These are phyloP conservation scores for Chymomyza fuscimana DNA, from an alignment of 2,888 invertebrate genomes.

Conservation along the genomic window DNA sequence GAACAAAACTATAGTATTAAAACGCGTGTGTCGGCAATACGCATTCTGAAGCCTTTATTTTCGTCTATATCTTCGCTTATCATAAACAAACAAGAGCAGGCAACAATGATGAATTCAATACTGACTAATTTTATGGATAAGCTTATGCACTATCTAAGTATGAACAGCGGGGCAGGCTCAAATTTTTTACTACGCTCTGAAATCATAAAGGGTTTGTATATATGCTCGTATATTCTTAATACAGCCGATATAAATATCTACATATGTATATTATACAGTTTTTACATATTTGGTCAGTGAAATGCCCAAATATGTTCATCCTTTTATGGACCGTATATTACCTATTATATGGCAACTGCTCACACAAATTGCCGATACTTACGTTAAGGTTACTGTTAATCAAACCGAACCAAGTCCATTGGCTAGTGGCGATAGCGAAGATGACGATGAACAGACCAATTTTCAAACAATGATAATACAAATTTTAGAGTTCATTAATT, in stretches of 20 bases:
- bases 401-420: constrained; percentile 80
- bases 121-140: constrained; percentile 85
- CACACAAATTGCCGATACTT: constrained; percentile 84
- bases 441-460: constrained; percentile 83
- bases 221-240: constrained; percentile 11
- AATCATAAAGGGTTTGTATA: constrained; percentile 81
- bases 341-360: constrained; percentile 85
- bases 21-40: constrained; percentile 84
- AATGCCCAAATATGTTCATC: constrained; percentile 83
- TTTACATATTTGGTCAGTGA: constrained; percentile 83
- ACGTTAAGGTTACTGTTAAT: constrained; percentile 84
- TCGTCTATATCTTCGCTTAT: constrained; percentile 76
- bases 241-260: neutral
- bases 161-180: constrained; percentile 81
- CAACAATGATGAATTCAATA: constrained; percentile 84
- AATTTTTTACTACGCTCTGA: constrained; percentile 85
- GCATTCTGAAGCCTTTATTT: constrained; percentile 84
- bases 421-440: constrained; percentile 83
- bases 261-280: constrained; percentile 33
- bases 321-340: constrained; percentile 83
- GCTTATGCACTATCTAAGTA: constrained; percentile 82
- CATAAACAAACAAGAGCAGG: constrained; percentile 81
- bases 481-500: constrained; percentile 85
- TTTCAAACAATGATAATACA: constrained; percentile 84
- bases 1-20: constrained; percentile 82